Conservation (phyloP, 2,113 vertebrate genomes). For the Macquaria australasica region DNA sequence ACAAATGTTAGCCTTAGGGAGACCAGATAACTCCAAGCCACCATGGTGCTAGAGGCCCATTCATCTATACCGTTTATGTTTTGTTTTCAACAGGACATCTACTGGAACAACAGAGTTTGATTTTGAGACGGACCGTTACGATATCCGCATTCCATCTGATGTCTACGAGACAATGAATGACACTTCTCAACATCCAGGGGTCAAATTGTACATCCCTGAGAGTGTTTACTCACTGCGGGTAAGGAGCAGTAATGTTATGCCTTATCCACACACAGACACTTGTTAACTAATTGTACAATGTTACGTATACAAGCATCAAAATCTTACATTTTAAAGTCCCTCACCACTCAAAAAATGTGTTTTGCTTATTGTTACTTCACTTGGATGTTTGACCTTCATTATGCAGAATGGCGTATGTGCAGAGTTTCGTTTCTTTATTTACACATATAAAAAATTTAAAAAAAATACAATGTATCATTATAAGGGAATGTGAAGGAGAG, state of each 20-base stretch:
- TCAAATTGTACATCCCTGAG: constrained; percentile 87
- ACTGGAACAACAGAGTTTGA: constrained; percentile 90
- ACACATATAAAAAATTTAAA: no score
- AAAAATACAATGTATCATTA: no score
- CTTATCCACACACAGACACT: not conserved
- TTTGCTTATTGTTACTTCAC: no score
- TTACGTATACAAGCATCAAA: not conserved
- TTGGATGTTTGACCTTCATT: no score
- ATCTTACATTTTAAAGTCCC: not conserved
- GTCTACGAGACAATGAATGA: constrained; percentile 81
- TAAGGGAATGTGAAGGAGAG: no score
- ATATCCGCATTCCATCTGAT: constrained; percentile 92
- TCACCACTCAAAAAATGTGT: not conserved
- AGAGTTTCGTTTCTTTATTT: no score
- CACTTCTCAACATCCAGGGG: constrained; percentile 81
- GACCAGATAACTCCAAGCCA: not conserved
- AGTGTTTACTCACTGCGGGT: constrained; percentile 88
- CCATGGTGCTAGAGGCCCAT: not conserved
- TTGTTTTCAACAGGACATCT: constrained; percentile 84
- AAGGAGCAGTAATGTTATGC: constrained; percentile 21
- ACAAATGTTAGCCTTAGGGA: not conserved
- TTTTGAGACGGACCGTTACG: constrained; percentile 90
- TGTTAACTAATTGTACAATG: not conserved
- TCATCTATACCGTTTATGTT: not conserved
- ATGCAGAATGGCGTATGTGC: no score